Percentiles rank a stretch among this genome's conserved stretches.
These are phyloP conservation scores for Sericinus montela DNA, from an alignment of 2,888 invertebrate species.

Conservation along the genomic window DNA sequence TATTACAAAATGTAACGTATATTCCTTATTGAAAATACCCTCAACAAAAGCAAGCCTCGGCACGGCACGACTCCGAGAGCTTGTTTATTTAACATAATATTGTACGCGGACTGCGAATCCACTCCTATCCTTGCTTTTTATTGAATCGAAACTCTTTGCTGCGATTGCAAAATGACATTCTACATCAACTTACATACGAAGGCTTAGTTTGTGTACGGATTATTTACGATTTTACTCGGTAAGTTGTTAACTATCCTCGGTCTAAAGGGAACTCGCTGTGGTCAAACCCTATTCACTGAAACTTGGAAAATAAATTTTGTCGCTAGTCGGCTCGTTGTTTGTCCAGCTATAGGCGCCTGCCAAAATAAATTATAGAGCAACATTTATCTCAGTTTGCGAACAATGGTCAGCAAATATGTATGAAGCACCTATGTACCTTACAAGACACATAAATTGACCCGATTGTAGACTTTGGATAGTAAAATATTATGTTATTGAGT, in stretches of 20 bases:
- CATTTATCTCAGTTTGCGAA: slow-evolving; percentile 54
- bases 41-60: slow-evolving; percentile 2
- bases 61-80: slow-evolving; percentile 30
- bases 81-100: slow-evolving; percentile 58
- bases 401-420: slow-evolving; percentile 55
- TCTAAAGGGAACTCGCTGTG: slow-evolving; percentile 33
- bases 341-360: slow-evolving; percentile 57
- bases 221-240: slow-evolving; percentile 1
- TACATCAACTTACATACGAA: background rate
- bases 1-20: background rate
- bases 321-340: slow-evolving; percentile 49
- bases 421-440: slow-evolving; percentile 27
- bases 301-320: slow-evolving; percentile 68
- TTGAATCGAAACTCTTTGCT: background rate
- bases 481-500: no score
- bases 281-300: slow-evolving; percentile 43
- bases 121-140: slow-evolving; percentile 32
- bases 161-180: background rate
- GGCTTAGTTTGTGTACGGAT: background rate
- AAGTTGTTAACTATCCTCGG: slow-evolving; percentile 29
- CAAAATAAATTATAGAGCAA: slow-evolving; percentile 65
- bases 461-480: background rate
- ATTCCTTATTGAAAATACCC: slow-evolving; percentile 13
- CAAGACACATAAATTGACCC: slow-evolving; percentile 1
- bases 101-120: slow-evolving; percentile 39